Conservation (phyloP, 2,888 invertebrate genomes). For the Nephrocerus scutellatus region DNA sequence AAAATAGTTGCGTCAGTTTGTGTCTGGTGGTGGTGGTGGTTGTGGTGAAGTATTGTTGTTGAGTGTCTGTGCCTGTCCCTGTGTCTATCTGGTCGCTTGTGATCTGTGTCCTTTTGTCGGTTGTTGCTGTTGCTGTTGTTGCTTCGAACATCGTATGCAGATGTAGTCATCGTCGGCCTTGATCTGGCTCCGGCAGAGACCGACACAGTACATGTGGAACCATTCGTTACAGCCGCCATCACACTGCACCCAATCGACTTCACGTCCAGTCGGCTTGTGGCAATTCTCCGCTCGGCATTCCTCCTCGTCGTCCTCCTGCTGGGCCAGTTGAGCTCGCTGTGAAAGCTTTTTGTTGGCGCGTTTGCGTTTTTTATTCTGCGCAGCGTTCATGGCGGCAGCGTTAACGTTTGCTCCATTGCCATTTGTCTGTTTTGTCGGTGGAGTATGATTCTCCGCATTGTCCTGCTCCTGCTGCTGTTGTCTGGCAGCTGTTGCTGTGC, state of each 20-base stretch:
- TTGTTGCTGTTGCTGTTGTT: conserved; percentile 2
- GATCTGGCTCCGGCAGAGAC: conserved; percentile 72
- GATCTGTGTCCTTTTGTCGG: conserved; percentile 9
- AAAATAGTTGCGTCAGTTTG: too few species aligned
- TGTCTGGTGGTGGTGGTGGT: too few species aligned
- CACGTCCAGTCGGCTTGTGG: conserved; percentile 69
- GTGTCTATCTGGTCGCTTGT: conserved; percentile 10
- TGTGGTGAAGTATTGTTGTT: too few species aligned
- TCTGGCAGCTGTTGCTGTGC: conserved; percentile 13
- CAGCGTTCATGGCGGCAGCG: conserved; percentile 8
- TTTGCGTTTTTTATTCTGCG: conserved; percentile 39
- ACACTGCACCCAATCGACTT: conserved; percentile 96
- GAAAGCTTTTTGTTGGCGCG: conserved; percentile 38
- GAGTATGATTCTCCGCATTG: conserved; percentile 34
- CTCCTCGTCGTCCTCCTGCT: conserved; percentile 57
- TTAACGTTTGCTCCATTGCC: conserved; percentile 18
- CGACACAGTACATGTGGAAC: conserved; percentile 97
- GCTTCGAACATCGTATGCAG: conserved; percentile 56
- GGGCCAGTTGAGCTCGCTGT: conserved; percentile 40
- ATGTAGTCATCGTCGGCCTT: conserved; percentile 82
- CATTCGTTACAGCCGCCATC: conserved; percentile 93
- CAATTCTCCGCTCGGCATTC: conserved; percentile 69
- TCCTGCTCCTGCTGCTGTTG: conserved; percentile 26
- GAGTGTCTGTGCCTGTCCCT: too few species aligned
- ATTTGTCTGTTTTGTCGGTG: conserved; percentile 22